Conservation (phyloP, 2,113 vertebrate genomes). For the Archocentrus centrarchus region DNA sequence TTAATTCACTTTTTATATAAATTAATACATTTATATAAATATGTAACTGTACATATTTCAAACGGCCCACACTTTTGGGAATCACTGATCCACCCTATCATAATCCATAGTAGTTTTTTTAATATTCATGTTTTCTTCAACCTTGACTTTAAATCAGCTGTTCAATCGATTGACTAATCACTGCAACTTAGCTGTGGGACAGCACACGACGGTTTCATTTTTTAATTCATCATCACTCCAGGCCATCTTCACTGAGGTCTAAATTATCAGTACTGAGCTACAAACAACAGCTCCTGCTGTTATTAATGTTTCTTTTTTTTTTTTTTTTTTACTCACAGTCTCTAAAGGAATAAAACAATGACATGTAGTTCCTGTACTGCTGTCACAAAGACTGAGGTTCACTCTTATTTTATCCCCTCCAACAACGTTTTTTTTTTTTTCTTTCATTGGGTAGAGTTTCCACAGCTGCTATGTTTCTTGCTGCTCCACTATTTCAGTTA, state of each 20-base stretch:
- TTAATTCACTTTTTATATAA: too few species aligned
- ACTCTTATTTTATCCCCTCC: not conserved
- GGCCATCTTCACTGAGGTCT: not conserved
- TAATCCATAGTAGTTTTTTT: too few species aligned
- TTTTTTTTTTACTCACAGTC: not conserved
- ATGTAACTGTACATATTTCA: too few species aligned
- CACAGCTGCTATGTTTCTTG: not conserved
- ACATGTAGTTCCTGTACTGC: not conserved
- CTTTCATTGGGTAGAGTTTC: not conserved
- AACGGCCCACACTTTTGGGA: too few species aligned
- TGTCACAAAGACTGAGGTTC: not conserved
- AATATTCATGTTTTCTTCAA: not conserved
- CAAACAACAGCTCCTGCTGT: not conserved
- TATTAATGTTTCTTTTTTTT: not conserved
- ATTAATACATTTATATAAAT: too few species aligned
- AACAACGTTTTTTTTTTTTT: not conserved
- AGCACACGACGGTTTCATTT: not conserved
- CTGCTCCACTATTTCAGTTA: not conserved
- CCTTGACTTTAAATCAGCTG: not conserved
- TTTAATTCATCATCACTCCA: not conserved
- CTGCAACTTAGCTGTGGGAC: not conserved
- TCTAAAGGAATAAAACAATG: too few species aligned
- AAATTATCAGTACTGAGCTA: not conserved
- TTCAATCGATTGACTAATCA: too few species aligned
- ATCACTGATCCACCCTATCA: too few species aligned